Evolutionary conservation across 1,140 invertebrate genomes (phyloP), one percentile per base, ranked within the genome.

Genomic region (Nilaparvata lugens): DNA sequence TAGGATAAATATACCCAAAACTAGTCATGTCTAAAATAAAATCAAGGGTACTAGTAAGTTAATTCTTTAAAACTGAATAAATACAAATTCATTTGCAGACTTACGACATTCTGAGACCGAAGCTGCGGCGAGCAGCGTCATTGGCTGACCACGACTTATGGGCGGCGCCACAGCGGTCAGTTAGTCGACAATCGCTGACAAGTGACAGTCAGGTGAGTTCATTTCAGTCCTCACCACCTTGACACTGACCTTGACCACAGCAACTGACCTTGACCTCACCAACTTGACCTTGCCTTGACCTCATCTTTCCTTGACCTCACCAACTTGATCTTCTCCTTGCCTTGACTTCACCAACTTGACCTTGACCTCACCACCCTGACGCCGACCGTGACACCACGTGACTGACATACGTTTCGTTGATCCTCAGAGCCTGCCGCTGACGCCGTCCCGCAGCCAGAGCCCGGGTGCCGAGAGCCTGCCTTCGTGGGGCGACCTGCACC

Each of bases 161-260:
- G 72, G 31, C 18, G 25, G 23, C 62, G 23, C 63, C 65, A 16
- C 61, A 71, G 57, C 69, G 81, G 58, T 82, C 81, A 14, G 74
- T 80, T n/a, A 84, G 82, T 70, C 70, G 82, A 61, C 79, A 82
- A 35, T 85, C 83, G 1, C 74, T 83, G 51, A 80, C 80, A 18
- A 83, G 81, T 63, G 83, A 85, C 66, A 82, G 81, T 1, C 78
- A 83, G 68, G 83, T 84, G 71, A 72, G 19, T 11, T 35, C n/a
- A n/a, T n/a, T n/a, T n/a, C n/a, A n/a, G n/a, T n/a, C n/a, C n/a
- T n/a, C n/a, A n/a, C n/a, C 14, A 13, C 21, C 31, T 9, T 52
- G 11, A 19, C 9, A 19, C 9, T 7, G 18, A 60, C 11, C 25
- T 58, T 56, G 13, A 59, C 6, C 19, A 7, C 14, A 38, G 35